Evolutionary conservation across 1,140 invertebrate species (phyloP).

Genomic region (Ceratosolen fusciceps): DNA sequence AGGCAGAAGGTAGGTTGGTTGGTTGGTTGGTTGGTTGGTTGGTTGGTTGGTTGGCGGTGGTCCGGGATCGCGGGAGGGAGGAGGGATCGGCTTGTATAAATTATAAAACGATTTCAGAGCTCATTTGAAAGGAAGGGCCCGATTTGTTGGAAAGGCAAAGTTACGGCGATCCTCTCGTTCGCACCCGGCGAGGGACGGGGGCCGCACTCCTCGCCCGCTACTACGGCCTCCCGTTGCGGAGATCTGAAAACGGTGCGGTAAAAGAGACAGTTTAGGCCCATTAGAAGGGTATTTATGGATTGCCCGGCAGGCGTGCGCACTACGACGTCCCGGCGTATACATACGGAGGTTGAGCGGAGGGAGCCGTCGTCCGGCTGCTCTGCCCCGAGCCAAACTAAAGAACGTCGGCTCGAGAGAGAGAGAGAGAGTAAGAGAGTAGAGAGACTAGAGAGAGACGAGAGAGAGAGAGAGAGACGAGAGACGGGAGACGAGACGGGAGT

Average conservation of each 20-base stretch:
- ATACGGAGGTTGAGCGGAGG: neutral
- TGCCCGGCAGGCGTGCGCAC: conserved; percentile 50
- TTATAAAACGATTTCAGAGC: conserved; percentile 59
- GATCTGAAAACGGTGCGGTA: conserved; percentile 56
- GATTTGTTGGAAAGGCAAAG: conserved; percentile 29
- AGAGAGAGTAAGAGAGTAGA: neutral
- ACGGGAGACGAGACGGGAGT: too few species aligned
- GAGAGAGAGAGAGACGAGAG: neutral
- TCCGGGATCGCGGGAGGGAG: too few species aligned
- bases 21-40: too few species aligned
- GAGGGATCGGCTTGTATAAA: conserved; percentile 53
- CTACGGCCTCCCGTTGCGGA: conserved; percentile 46
- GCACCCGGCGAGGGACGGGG: conserved; percentile 40
- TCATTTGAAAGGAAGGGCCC: conserved; percentile 57
- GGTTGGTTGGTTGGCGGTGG: too few species aligned
- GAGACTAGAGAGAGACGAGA: neutral
- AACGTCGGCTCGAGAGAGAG: neutral
- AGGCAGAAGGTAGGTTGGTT: too few species aligned
- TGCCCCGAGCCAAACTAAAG: too few species aligned
- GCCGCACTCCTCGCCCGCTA: neutral
- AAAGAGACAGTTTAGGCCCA: conserved; percentile 65
- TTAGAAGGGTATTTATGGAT: conserved; percentile 67
- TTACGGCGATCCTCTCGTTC: conserved; percentile 36
- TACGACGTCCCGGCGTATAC: conserved; percentile 49
- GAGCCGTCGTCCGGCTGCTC: neutral